Base-by-base conservation (phyloP, 2,888 invertebrate species). In the Gerosis bhagava region DNA sequence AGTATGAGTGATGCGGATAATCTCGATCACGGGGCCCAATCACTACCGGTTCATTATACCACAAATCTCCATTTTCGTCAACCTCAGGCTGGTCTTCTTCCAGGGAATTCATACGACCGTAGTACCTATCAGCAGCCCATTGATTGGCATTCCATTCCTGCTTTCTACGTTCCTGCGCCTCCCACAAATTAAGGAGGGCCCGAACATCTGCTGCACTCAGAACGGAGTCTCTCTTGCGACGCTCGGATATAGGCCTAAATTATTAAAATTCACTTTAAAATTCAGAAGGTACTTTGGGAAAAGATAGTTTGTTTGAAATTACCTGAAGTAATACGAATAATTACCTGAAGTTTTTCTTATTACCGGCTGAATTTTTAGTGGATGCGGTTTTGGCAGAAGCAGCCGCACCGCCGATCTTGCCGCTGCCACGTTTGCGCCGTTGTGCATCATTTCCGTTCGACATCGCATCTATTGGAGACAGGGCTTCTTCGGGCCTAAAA, bases 171-270 rank as follows among this genome's bases (percentile, higher is more conserved):
- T 90, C 90, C 58, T 91, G 91, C 49, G 89, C 90, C 67, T 92
- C 92, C 90, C 92, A 92, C 25, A 92, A 70, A 40, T 90, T 90
- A 12, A 92, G 76, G 4, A 92, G 77, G 35, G 92, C 90, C 43
- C 92, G 77, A 15, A 92, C 89, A 60, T 92, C 92, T 59, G 92
- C 91, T 1, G 92, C 91, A 54, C 91, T 91, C 29, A 92, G 76
- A 25, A 91, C 91, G 24, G 91, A 89, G 60, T 92, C 91, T 49
- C 92, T 80, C 70, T 92, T 92, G 58, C 89, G 88, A 41, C 92
- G 88, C 54, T 87, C 86, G 37, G 83, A 80, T 58, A 82, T 74
- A 41, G 86, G 76, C 67, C 88, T 82, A 67, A 28, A n/a, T n/a
- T n/a, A n/a, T n/a, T n/a, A n/a, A n/a, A n/a, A n/a, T n/a, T n/a